Evolutionary conservation across 2,113 vertebrate species (phyloP), one percentile per base, ranked within the genome.

Genomic region (Anoura caudifer): DNA sequence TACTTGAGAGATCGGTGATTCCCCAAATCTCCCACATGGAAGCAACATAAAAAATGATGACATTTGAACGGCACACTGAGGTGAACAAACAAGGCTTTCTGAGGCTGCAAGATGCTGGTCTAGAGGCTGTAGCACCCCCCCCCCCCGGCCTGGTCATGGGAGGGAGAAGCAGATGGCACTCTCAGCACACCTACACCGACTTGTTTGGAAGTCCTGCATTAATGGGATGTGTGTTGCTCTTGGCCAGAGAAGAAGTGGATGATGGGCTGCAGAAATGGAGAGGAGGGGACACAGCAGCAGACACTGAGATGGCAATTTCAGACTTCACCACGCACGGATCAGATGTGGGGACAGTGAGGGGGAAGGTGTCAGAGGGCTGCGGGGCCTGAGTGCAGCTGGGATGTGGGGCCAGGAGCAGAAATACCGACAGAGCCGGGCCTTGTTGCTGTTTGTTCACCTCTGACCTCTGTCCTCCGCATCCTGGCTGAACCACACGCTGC

Each of bases 101-200:
- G 7, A 6, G 33, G 45, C 59, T 70, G 56, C 22, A 76, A n/a
- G 28, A 50, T 50, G 59, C 73, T 47, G 4, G 8, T 50, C 22
- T 19, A 24, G 73, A 81, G 41, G 36, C 45, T 92, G 33, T 20
- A 54, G 80, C 13, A 2, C 3, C 4, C 36, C 33, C 10, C 38
- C 13, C 16, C 47, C n/a, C 33, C 33, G 7, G n/a, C 20, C 38
- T 17, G 26, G 38, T 8, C 1, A 0, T 31, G 24, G 1, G 2
- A 84, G 8, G 33, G 16, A 59, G 15, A 15, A 43, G 8, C 13
- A 33, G 15, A 38, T 24, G 24, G 6, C 28, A 7, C 10, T 7
- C 75, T 43, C 4, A 3, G 77, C 63, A 47, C 0, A n/a, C 17
- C 22, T 47, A 17, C 4, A 17, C 47, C 13, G 2, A 0, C 22